These are phyloP conservation scores for Eueides isabella DNA, from an alignment of 1,140 invertebrate species.

Conservation along the genomic window DNA sequence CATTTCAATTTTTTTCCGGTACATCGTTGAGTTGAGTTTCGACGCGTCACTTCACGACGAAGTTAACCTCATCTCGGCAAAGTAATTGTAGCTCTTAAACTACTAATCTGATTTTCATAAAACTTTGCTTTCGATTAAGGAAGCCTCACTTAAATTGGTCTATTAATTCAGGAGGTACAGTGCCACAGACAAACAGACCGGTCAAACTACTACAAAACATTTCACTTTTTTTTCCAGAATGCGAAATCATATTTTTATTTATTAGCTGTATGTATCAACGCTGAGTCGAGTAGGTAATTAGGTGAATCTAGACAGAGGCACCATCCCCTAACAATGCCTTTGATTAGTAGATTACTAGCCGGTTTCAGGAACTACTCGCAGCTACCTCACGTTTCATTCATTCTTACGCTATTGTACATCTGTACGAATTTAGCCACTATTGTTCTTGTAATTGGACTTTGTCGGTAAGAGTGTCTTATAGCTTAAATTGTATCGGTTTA, in stretches of 20 bases:
- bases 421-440: conserved; percentile 20
- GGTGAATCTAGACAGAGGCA: conserved; percentile 37
- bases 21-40: too few species aligned
- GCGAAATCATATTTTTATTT: not conserved
- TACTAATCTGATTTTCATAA: too few species aligned
- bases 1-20: too few species aligned
- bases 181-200: too few species aligned
- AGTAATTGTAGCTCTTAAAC: too few species aligned
- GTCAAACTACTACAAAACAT: too few species aligned
- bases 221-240: too few species aligned
- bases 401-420: conserved; percentile 24
- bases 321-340: conserved; percentile 38
- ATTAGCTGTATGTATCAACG: not conserved
- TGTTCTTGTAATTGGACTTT: conserved; percentile 27
- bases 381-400: conserved; percentile 27
- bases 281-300: conserved; percentile 33
- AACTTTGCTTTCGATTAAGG: too few species aligned
- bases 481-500: conserved; percentile 1
- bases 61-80: too few species aligned
- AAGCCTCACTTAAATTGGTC: too few species aligned
- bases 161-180: too few species aligned
- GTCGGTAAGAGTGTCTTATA: not conserved
- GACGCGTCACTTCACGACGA: too few species aligned
- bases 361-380: conserved; percentile 32
- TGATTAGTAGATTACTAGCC: conserved; percentile 40